These are phyloP conservation scores for Batillaria attramentaria DNA, from an alignment of 1,140 invertebrate species.

Conservation along the genomic window DNA sequence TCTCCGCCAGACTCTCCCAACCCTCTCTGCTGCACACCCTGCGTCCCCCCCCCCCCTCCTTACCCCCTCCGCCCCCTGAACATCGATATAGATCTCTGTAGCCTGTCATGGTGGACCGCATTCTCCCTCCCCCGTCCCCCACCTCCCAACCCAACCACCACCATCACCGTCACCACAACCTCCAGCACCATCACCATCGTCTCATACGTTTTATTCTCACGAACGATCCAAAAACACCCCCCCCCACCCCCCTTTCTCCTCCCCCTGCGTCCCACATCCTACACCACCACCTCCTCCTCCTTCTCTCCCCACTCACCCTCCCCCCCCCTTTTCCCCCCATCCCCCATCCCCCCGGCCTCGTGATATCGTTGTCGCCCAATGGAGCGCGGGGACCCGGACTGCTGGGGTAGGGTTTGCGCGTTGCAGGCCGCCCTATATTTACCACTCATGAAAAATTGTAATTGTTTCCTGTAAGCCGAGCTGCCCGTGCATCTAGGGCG, in stretches of 20 bases:
- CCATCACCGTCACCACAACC: background rate
- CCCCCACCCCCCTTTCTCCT: background rate
- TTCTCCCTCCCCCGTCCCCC: background rate
- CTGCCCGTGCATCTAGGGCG: background rate
- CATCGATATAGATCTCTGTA: too few species aligned
- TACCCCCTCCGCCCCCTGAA: too few species aligned
- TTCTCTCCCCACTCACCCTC: background rate
- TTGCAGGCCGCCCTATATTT: constrained; percentile 20
- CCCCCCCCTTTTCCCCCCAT: background rate
- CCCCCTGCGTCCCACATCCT: background rate
- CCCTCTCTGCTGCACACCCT: background rate
- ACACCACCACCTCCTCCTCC: background rate
- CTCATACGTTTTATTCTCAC: too few species aligned
- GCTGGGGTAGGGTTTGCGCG: background rate
- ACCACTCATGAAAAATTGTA: constrained; percentile 36
- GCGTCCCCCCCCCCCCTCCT: background rate
- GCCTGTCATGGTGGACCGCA: too few species aligned
- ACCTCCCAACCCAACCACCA: background rate
- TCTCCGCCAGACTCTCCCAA: background rate
- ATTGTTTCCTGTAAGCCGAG: constrained; percentile 32
- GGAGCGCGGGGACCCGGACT: background rate
- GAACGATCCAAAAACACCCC: too few species aligned
- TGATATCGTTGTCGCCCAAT: background rate
- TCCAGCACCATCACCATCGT: background rate
- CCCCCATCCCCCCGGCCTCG: background rate